A percentile compares a stretch with the other conserved stretches of the same genome.
phyloP scores from a whole-genome alignment of 2,113 vertebrate genomes.

The Megaleporinus macrocephalus region DNA sequence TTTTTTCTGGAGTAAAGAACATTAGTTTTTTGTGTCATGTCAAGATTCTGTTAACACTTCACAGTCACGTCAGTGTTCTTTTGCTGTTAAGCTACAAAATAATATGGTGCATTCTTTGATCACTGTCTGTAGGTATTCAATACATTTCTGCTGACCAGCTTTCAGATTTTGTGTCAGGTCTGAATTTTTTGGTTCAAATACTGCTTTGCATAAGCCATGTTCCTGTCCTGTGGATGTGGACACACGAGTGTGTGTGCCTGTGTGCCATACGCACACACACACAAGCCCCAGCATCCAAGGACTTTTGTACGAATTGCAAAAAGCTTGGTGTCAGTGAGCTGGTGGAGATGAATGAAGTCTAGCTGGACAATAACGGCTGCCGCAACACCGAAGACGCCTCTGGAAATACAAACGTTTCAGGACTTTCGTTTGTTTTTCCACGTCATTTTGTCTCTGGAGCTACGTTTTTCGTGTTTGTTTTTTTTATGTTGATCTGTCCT shows the following conservation, averaged over 20 bases:
- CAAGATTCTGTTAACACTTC: constrained; percentile 50
- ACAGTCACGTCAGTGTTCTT: constrained; percentile 45
- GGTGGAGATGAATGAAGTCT: background rate
- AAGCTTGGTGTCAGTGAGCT: constrained; percentile 3
- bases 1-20: constrained; percentile 30
- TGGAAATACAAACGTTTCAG: constrained; percentile 24
- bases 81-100: constrained; percentile 43
- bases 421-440: constrained; percentile 30
- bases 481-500: constrained; percentile 48
- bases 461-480: constrained; percentile 50
- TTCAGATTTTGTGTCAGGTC: constrained; percentile 26
- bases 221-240: constrained; percentile 41
- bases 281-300: constrained; percentile 8
- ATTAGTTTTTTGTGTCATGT: constrained; percentile 46
- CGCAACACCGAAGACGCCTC: constrained; percentile 7
- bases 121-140: constrained; percentile 41
- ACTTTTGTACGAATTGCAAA: background rate
- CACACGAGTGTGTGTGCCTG: background rate
- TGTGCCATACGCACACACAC: background rate
- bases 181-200: constrained; percentile 55
- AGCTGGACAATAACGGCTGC: background rate
- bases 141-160: constrained; percentile 32
- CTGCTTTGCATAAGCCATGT: constrained; percentile 50
- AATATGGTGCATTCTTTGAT: constrained; percentile 49
- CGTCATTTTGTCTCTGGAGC: constrained; percentile 16